phyloP scores from a whole-genome alignment of 2,113 vertebrate genomes.

The Gila orcuttii region DNA sequence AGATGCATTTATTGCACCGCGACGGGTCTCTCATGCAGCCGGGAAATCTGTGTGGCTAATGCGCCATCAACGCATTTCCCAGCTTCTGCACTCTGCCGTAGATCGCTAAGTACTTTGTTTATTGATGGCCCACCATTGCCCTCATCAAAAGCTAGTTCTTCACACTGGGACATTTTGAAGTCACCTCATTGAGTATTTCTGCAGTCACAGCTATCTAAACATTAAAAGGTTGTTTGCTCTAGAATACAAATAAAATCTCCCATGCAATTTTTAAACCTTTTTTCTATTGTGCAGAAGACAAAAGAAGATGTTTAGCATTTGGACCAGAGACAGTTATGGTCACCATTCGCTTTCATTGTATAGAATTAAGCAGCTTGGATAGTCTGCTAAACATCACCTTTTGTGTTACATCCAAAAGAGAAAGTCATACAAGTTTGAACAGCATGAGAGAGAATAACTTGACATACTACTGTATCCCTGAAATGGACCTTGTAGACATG shows the following conservation, averaged over 20 bases:
- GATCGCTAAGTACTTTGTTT: slow-evolving; percentile 21
- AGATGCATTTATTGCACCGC: slow-evolving; percentile 31
- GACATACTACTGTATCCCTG: not conserved
- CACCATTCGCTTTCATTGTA: not conserved
- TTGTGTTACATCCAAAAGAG: not conserved
- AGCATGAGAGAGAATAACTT: not conserved
- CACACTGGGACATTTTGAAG: not conserved
- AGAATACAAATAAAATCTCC: not conserved
- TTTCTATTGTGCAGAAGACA: not conserved
- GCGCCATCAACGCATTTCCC: slow-evolving; percentile 35
- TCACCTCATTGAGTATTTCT: not conserved
- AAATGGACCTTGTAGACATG: not conserved
- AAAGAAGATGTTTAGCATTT: not conserved
- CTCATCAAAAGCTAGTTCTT: not conserved
- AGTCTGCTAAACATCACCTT: not conserved
- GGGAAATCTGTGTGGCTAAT: slow-evolving; percentile 13
- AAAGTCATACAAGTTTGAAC: not conserved
- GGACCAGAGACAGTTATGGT: not conserved
- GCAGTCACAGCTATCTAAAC: not conserved
- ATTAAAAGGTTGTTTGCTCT: not conserved
- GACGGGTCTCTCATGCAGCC: slow-evolving; percentile 2
- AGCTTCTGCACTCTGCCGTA: slow-evolving; percentile 18
- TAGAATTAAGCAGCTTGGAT: not conserved
- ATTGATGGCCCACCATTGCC: slow-evolving; percentile 20
- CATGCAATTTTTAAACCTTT: not conserved